phyloP scores from a whole-genome alignment of 2,113 vertebrate genomes.

The Paracanthobrama guichenoti region DNA sequence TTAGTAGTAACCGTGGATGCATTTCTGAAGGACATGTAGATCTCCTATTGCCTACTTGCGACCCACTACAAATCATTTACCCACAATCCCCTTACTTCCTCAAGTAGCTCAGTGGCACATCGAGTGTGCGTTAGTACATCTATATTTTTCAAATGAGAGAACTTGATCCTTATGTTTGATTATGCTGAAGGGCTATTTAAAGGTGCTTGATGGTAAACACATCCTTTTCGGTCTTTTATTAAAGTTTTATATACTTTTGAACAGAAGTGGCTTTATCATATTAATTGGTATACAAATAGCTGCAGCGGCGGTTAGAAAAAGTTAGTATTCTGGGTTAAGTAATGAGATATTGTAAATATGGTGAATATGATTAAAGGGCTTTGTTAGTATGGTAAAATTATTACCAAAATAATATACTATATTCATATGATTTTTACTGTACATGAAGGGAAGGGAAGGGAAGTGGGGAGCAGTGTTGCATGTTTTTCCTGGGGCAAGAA shows the following conservation, averaged over 20 bases:
- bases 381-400: neutral
- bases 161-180: conserved; percentile 32
- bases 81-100: conserved; percentile 32
- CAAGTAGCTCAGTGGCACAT: conserved; percentile 12
- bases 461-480: neutral
- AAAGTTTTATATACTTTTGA: conserved; percentile 1
- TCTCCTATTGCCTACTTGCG: conserved; percentile 1
- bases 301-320: neutral
- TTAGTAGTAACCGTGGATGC: conserved; percentile 56
- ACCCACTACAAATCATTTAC: conserved; percentile 27
- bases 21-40: conserved; percentile 49
- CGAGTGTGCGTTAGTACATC: conserved; percentile 40
- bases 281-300: neutral
- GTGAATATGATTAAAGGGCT: neutral
- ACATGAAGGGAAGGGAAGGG: neutral
- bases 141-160: conserved; percentile 29
- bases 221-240: neutral
- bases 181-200: conserved; percentile 46
- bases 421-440: neutral
- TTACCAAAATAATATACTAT: neutral
- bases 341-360: neutral
- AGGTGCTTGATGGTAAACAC: conserved; percentile 4
- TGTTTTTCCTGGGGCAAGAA: neutral
- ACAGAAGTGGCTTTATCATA: conserved; percentile 3
- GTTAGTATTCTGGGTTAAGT: neutral